Evolutionary conservation across 2,113 vertebrate genomes (phyloP).

Genomic region (Notothenia rossii): DNA sequence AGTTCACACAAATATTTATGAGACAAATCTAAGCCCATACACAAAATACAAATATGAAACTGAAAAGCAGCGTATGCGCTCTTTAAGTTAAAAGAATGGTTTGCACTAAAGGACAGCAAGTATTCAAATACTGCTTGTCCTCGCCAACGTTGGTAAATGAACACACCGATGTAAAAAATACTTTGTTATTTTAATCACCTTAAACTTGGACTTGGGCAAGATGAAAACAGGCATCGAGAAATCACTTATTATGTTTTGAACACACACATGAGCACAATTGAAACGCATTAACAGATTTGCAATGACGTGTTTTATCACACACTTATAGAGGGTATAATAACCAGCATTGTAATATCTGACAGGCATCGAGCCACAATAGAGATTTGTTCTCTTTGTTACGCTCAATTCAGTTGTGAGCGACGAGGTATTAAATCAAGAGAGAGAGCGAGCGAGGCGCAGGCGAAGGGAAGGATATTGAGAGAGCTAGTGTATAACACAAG

Average conservation of each 20-base stretch:
- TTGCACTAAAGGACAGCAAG: conserved; percentile 57
- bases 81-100: conserved; percentile 70
- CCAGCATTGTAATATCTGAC: conserved; percentile 32
- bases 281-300: conserved; percentile 14
- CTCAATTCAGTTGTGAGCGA: conserved; percentile 27
- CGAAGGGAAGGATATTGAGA: background rate
- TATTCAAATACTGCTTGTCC: conserved; percentile 61
- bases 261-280: background rate
- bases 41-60: too few relatives aligned
- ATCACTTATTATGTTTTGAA: background rate
- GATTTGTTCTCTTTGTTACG: conserved; percentile 62
- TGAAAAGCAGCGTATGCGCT: background rate
- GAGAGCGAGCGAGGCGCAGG: conserved; percentile 10
- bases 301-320: conserved; percentile 25
- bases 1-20: too few relatives aligned
- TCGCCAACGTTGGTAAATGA: conserved; percentile 17
- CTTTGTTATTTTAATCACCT: conserved; percentile 54
- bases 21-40: too few relatives aligned
- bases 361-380: conserved; percentile 53
- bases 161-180: conserved; percentile 30
- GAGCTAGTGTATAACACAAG: conserved; percentile 4
- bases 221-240: background rate
- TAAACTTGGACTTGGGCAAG: conserved; percentile 42
- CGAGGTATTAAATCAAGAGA: conserved; percentile 26
- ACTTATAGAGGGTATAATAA: conserved; percentile 28